Evolutionary conservation across 2,797 vertebrate genomes (phyloP).

Genomic region (Acipenser oxyrinchus): DNA sequence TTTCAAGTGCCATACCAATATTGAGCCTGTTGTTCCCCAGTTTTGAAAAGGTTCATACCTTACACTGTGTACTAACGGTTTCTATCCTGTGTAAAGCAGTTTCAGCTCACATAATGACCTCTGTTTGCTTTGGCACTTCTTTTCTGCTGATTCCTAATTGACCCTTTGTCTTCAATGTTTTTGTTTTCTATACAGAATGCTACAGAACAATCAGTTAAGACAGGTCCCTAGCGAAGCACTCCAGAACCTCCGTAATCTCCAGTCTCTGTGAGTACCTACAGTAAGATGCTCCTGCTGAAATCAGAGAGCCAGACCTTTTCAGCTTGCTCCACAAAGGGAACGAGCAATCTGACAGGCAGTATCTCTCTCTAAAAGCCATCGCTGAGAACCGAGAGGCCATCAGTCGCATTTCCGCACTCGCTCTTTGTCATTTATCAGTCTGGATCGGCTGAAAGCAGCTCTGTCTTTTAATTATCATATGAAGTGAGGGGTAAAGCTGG

Average conservation of each 20-base stretch:
- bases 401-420: neutral
- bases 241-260: slow-evolving; percentile 74
- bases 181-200: slow-evolving; percentile 66
- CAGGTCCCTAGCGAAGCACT: slow-evolving; percentile 77
- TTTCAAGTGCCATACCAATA: no score
- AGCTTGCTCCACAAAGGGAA: slow-evolving; percentile 1
- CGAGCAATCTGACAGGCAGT: slow-evolving; percentile 27
- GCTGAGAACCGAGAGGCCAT: slow-evolving; percentile 9
- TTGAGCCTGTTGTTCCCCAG: no score
- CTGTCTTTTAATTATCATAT: slow-evolving; percentile 27
- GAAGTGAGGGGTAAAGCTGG: slow-evolving; percentile 18
- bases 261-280: slow-evolving; percentile 76
- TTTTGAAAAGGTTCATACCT: no score
- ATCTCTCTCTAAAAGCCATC: slow-evolving; percentile 17
- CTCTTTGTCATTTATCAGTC: slow-evolving; percentile 16
- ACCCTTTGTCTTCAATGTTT: slow-evolving; percentile 27
- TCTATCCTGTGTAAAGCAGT: no score
- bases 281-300: slow-evolving; percentile 19
- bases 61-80: slow-evolving; percentile 5
- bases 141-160: neutral
- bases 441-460: slow-evolving; percentile 16
- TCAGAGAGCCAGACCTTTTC: slow-evolving; percentile 6
- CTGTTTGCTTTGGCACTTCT: neutral
- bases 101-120: no score
- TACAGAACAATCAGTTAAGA: slow-evolving; percentile 83